Conservation (phyloP, 1,140 invertebrate species). For the Philotrypesis tridentata region DNA sequence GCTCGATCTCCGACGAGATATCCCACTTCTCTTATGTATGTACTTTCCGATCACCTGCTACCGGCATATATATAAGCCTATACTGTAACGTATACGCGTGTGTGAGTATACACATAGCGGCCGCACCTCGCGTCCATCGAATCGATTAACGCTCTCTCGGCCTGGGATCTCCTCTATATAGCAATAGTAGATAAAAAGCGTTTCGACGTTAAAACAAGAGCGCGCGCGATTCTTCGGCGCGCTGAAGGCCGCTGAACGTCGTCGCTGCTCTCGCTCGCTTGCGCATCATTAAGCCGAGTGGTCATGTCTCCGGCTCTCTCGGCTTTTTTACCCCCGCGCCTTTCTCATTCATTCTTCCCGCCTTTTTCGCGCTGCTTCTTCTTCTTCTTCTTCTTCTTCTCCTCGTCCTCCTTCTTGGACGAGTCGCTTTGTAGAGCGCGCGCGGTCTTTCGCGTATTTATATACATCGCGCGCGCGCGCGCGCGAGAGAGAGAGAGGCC, state of each 20-base stretch:
- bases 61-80: not conserved
- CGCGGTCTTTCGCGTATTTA: constrained; percentile 7
- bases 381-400: constrained; percentile 41
- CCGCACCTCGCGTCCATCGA: constrained; percentile 54
- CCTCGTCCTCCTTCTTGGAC: not conserved
- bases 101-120: constrained; percentile 32
- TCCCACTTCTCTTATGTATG: not conserved
- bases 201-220: constrained; percentile 55
- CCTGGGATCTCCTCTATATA: not conserved
- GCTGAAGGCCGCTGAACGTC: constrained; percentile 32
- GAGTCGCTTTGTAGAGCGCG: constrained; percentile 6
- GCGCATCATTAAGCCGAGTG: constrained; percentile 70
- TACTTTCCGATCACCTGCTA: not conserved
- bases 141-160: constrained; percentile 54
- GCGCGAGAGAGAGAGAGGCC: too few species aligned
- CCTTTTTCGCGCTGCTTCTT: constrained; percentile 50
- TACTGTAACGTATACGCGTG: not conserved
- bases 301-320: constrained; percentile 62
- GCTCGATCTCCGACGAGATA: constrained; percentile 4
- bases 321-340: constrained; percentile 33
- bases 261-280: constrained; percentile 53
- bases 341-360: constrained; percentile 42
- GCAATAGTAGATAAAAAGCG: constrained; percentile 56
- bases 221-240: constrained; percentile 10
- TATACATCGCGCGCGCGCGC: not conserved